Evolutionary conservation across 2,113 vertebrate species (phyloP), one percentile per base, ranked within the genome.

Genomic region (Monarcha castaneiventris): DNA sequence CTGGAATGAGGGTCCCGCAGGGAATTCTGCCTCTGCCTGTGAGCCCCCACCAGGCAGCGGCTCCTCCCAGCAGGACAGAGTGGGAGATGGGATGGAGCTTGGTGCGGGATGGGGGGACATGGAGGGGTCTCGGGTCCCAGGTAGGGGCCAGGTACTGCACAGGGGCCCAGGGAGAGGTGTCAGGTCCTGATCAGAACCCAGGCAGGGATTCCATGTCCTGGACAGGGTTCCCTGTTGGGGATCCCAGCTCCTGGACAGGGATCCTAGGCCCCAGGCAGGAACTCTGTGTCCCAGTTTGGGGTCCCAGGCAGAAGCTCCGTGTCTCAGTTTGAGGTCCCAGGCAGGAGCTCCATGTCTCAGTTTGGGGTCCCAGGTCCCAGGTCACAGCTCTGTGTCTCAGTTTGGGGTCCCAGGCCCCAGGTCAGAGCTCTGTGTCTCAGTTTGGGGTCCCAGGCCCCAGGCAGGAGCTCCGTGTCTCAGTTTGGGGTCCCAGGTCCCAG

Each of bases 1-100:
- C 33, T 1, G 8, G 29, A 13, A 1, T 3, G 3, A 43, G 12
- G 7, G 25, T 74, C 88, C n/a, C 37, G 19, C 19, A 1, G 35
- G 10, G 9, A 20, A 16, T 78, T 87, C 32, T 32, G 20, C 8
- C 29, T 66, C 35, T 67, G 13, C 21, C n/a, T 10, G 11, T 1
- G 6, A 35, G 48, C 62, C 62, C 55, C 56, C 33, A 58, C 33
- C 55, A 35, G 56, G 33, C 56, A 58, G 33, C 13, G 6, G 56
- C 33, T 58, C 33, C 56, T 58, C 26, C 62, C 63, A 20, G 84
- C 13, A 18, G 61, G 56, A 69, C 41, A 67, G 27, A 49, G n/a
- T 10, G 67, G 54, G 59, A 62, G 35, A 9, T 0, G 2, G 58
- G 33, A 32, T 20, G 62, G 44, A 18, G 32, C 39, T 16, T 49